Evolutionary conservation across 2,888 invertebrate genomes (phyloP), one percentile per base, ranked within the genome.

Genomic region (Apamea monoglypha): DNA sequence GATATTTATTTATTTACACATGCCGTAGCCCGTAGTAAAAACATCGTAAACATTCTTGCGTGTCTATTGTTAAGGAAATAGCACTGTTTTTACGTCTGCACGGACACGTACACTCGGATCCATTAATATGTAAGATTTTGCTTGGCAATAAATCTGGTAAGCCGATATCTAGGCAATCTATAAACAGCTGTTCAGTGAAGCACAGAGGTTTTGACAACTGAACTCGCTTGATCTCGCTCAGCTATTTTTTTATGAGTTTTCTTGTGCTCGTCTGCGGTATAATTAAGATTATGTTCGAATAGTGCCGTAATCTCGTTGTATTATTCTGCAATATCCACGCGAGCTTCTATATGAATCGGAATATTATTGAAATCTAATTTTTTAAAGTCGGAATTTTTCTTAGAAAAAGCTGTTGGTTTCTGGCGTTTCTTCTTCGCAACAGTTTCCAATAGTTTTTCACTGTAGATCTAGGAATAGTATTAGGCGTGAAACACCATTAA

Each of bases 41-140:
- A 91, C 91, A 88, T 93, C 92, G 92, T 94, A 94, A 94, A 94
- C 88, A 91, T 91, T 91, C 87, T 91, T 85, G 91, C 92, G 91
- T 91, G 91, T 91, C 92, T 89, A 92, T 93, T 93, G 92, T 93
- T 90, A 86, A 90, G 87, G 86, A 88, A 90, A 91, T 89, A 87
- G 87, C 88, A 82, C 74, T 82, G 91, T 93, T 93, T 93, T 93
- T 92, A 91, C 91, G 89, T 90, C 71, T 86, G 76, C 87, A 81
- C 83, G 84, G 87, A 88, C 88, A 88, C 83, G 87, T 91, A 92
- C 86, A 86, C 85, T 86, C 83, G 83, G 69, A 82, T 87, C 66
- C 85, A 87, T 89, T 85, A 87, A 84, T 90, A 86, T 86, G 86
- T 80, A 85, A 81, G 78, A 80, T 86, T 85, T 89, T 80, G 68